Percentiles rank a stretch among this genome's conserved stretches.
phyloP scores from a whole-genome alignment of 2,113 vertebrate genomes.

The Charina bottae region DNA sequence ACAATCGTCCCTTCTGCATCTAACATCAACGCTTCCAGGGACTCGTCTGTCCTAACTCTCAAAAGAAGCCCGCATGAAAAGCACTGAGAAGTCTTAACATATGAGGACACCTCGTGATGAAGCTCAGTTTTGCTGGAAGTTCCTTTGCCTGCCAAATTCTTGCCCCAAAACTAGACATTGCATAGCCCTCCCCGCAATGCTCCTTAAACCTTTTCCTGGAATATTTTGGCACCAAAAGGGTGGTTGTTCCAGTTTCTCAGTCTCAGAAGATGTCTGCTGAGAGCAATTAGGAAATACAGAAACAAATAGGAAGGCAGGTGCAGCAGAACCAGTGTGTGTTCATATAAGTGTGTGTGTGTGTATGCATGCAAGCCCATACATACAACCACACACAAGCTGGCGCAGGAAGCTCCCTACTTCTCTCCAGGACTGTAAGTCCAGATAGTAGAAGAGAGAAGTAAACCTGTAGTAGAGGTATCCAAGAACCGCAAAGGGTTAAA shows the following conservation, averaged over 20 bases:
- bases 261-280: constrained; percentile 27
- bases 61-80: not conserved
- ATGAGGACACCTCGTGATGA: constrained; percentile 30
- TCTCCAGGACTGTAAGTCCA: constrained; percentile 35
- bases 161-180: constrained; percentile 2
- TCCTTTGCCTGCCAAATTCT: constrained; percentile 20
- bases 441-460: constrained; percentile 6
- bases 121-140: constrained; percentile 36
- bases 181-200: constrained; percentile 38
- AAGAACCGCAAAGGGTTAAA: not conserved
- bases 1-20: not conserved
- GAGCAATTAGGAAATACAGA: constrained; percentile 46
- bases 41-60: not conserved
- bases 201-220: constrained; percentile 46
- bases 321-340: constrained; percentile 22
- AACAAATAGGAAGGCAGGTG: constrained; percentile 28
- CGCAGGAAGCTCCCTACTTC: constrained; percentile 33
- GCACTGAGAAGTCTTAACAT: constrained; percentile 28
- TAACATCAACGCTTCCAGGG: not conserved
- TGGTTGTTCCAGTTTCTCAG: constrained; percentile 51
- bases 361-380: not conserved
- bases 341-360: not conserved
- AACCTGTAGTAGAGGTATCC: constrained; percentile 14
- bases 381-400: not conserved
- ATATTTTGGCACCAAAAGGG: constrained; percentile 75